Conservation (phyloP, 2,888 invertebrate species). For the Tromatobia lineatoria region DNA sequence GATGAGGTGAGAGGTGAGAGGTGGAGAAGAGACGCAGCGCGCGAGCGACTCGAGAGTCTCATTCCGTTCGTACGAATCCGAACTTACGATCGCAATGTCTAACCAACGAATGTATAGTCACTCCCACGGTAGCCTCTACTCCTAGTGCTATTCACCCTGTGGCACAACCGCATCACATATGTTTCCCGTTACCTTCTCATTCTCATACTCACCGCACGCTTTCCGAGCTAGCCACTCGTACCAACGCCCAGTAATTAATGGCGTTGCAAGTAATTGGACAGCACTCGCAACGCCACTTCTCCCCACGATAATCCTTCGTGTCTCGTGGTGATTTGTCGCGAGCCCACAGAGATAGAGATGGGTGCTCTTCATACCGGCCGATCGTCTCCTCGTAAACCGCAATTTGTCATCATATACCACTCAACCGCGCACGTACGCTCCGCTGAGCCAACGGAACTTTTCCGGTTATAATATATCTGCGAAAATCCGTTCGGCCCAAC, state of each 20-base stretch:
- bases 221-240: constrained; percentile 18
- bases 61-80: constrained; percentile 27
- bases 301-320: constrained; percentile 66
- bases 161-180: constrained; percentile 54
- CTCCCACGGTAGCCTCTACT: neutral
- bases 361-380: constrained; percentile 26
- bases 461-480: neutral
- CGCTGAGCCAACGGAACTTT: constrained; percentile 36
- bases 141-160: neutral
- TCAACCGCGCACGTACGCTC: constrained; percentile 45
- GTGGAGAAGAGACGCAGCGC: neutral
- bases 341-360: constrained; percentile 30
- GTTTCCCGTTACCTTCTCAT: constrained; percentile 49
- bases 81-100: constrained; percentile 27
- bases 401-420: constrained; percentile 64
- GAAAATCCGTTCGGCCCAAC: constrained; percentile 2
- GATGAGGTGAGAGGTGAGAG: constrained; percentile 54
- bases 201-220: constrained; percentile 8
- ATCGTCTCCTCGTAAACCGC: constrained; percentile 67
- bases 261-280: constrained; percentile 66
- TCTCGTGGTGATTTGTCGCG: constrained; percentile 65
- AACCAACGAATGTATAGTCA: neutral
- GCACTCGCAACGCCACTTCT: constrained; percentile 66
- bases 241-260: constrained; percentile 60
- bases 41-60: constrained; percentile 15